Conservation (phyloP, 2,797 vertebrate species). For the Pipistrellus kuhlii region DNA sequence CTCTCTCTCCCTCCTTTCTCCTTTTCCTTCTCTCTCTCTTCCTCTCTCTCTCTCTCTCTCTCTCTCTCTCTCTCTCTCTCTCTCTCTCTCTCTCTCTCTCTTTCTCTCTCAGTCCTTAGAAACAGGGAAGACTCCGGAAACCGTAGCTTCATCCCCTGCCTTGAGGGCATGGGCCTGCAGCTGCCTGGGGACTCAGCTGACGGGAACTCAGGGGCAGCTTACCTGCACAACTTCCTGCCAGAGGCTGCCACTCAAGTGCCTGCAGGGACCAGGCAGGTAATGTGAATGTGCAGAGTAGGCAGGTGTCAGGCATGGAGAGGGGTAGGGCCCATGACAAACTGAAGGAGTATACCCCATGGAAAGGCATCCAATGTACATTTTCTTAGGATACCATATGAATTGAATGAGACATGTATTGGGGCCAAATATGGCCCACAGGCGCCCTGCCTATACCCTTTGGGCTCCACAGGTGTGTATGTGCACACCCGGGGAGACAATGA, state of each 20-base stretch:
- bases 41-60: not conserved
- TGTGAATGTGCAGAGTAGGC: not conserved
- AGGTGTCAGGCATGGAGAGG: not conserved
- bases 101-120: not conserved
- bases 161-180: not conserved
- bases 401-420: not conserved
- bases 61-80: not conserved
- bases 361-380: not conserved
- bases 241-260: not conserved
- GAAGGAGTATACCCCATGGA: not conserved
- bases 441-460: not conserved
- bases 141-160: not conserved
- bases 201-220: not conserved
- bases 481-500: not conserved
- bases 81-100: not conserved
- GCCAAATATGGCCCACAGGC: not conserved
- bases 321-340: not conserved
- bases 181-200: rapidly evolving
- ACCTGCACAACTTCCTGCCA: not conserved
- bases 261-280: not conserved
- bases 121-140: not conserved
- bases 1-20: not conserved
- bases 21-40: not conserved
- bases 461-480: not conserved
- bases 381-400: not conserved